Percentiles rank a stretch among this genome's conserved stretches.
Evolutionary conservation across 2,797 vertebrate species (phyloP).

Genomic region (Acanthis flammea): DNA sequence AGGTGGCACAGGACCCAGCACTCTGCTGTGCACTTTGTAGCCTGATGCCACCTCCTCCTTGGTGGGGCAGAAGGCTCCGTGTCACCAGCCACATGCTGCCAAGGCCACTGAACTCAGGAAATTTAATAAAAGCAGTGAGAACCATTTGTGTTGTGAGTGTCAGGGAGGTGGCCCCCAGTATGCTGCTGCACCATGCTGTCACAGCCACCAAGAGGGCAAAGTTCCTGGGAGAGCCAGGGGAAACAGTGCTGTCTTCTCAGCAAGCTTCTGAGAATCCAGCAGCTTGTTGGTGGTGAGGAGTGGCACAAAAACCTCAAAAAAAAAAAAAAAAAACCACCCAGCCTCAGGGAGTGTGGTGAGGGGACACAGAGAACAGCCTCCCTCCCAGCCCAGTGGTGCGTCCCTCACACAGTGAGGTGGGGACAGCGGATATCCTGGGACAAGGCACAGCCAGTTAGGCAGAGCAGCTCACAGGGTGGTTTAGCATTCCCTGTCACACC

Average conservation of each 20-base stretch:
- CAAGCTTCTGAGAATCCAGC: not conserved
- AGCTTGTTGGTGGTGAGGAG: rapidly evolving
- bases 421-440: not conserved
- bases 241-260: not conserved
- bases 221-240: not conserved
- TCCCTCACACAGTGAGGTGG: not conserved
- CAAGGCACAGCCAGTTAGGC: not conserved
- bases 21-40: rapidly evolving
- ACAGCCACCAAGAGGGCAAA: not conserved
- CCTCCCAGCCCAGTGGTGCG: not conserved
- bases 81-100: not conserved
- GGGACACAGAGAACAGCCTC: not conserved
- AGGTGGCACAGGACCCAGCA: not conserved
- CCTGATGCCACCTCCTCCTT: not conserved
- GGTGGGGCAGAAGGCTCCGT: rapidly evolving
- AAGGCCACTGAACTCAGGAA: not conserved
- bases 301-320: not conserved
- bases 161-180: not conserved
- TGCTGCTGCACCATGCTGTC: not conserved
- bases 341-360: not conserved
- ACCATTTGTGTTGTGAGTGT: not conserved
- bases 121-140: not conserved
- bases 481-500: not conserved
- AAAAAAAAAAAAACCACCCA: not conserved
- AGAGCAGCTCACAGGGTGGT: not conserved